Conservation (phyloP, 2,888 invertebrate species). For the Octonoba sinensis region DNA sequence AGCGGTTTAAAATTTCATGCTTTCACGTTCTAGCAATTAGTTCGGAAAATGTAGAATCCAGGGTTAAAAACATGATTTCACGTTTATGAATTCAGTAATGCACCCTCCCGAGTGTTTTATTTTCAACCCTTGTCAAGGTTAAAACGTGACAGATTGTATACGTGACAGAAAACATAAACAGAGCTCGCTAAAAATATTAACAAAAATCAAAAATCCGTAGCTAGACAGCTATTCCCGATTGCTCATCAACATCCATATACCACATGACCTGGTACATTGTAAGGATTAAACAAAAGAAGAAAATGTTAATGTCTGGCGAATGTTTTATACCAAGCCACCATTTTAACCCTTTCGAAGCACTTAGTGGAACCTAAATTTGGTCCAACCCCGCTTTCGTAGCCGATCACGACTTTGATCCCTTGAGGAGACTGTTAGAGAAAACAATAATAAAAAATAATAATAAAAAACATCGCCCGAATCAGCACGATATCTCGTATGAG, state of each 20-base stretch:
- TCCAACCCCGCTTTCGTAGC: slow-evolving; percentile 34
- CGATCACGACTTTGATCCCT: slow-evolving; percentile 58
- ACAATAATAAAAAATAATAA: slow-evolving; percentile 19
- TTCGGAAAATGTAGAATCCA: slow-evolving; percentile 9
- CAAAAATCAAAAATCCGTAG: neutral
- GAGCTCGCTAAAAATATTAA: neutral
- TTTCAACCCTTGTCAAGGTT: slow-evolving; percentile 44
- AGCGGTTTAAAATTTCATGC: no score
- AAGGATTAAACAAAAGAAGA: slow-evolving; percentile 20
- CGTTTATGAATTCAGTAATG: slow-evolving; percentile 35
- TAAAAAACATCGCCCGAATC: slow-evolving; percentile 13
- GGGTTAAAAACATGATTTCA: slow-evolving; percentile 23
- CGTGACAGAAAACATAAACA: slow-evolving; percentile 51
- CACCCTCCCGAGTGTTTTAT: slow-evolving; percentile 40
- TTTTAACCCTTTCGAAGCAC: slow-evolving; percentile 33
- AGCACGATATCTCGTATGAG: slow-evolving; percentile 34
- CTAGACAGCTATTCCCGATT: slow-evolving; percentile 39
- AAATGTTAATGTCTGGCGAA: slow-evolving; percentile 35
- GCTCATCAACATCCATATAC: slow-evolving; percentile 58
- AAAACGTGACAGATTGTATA: slow-evolving; percentile 47
- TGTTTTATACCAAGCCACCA: slow-evolving; percentile 14
- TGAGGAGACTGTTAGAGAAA: neutral
- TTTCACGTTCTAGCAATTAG: slow-evolving; percentile 47
- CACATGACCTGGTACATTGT: slow-evolving; percentile 9
- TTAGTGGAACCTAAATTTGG: slow-evolving; percentile 43